Evolutionary conservation across 2,888 invertebrate species (phyloP).

Genomic region (Mongoloraphidia duomilia): DNA sequence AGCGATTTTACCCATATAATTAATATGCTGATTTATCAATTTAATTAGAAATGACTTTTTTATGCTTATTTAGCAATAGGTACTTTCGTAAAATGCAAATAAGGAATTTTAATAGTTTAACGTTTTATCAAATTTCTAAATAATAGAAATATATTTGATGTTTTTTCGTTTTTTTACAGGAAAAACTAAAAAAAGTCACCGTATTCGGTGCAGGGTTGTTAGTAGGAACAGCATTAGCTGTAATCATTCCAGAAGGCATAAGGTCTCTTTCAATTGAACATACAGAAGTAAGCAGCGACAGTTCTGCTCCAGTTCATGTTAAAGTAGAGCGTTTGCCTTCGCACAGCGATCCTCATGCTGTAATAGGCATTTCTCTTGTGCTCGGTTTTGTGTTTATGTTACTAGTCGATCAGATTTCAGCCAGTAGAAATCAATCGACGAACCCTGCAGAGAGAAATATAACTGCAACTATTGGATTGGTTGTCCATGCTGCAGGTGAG

Average conservation of each 20-base stretch:
- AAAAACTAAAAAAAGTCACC: conserved; percentile 83
- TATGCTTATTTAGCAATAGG: too few species aligned
- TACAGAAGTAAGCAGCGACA: conserved; percentile 1
- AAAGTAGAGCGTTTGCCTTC: conserved; percentile 27
- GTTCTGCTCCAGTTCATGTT: conserved; percentile 23
- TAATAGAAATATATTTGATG: neutral
- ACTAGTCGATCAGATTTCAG: conserved; percentile 71
- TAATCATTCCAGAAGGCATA: conserved; percentile 98
- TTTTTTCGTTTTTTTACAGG: conserved; percentile 40
- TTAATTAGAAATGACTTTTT: too few species aligned
- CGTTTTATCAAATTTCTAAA: conserved; percentile 1
- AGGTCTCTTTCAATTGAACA: conserved; percentile 44
- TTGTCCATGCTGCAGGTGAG: conserved; percentile 90
- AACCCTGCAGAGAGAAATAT: conserved; percentile 56
- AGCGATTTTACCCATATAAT: too few species aligned
- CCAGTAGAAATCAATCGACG: conserved; percentile 40
- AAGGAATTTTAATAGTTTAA: neutral
- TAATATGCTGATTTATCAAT: too few species aligned
- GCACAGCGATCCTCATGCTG: conserved; percentile 49
- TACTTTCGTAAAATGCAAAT: too few species aligned
- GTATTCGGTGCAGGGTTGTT: conserved; percentile 93
- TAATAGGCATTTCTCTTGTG: conserved; percentile 86
- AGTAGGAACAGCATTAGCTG: conserved; percentile 93
- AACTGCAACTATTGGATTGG: conserved; percentile 91
- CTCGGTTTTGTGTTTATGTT: conserved; percentile 97